Percentiles rank a stretch among this genome's conserved stretches.
These are phyloP conservation scores for Neomicropteryx cornuta DNA, from an alignment of 1,140 invertebrate species.

Conservation along the genomic window DNA sequence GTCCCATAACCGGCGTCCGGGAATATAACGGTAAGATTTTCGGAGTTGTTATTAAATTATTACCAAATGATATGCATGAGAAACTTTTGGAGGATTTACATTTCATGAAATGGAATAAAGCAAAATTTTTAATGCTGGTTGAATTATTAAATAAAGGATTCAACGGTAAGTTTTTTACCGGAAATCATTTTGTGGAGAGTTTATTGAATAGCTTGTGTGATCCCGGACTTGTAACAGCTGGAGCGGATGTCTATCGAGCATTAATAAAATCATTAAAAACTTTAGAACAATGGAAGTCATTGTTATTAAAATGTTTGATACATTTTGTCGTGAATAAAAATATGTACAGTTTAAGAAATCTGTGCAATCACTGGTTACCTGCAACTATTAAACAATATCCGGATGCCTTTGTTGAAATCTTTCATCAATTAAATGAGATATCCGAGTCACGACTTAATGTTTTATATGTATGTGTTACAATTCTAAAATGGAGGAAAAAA, in stretches of 20 bases:
- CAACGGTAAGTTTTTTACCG: no score
- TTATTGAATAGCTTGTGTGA: constrained; percentile 29
- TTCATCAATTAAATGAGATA: constrained; percentile 8
- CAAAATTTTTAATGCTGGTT: constrained; percentile 32
- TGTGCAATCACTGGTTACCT: constrained; percentile 33
- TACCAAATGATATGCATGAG: constrained; percentile 17
- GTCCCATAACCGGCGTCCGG: constrained; percentile 32
- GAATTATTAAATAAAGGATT: constrained; percentile 27
- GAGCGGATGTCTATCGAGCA: constrained; percentile 33
- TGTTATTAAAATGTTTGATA: constrained; percentile 21
- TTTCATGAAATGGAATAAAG: constrained; percentile 35
- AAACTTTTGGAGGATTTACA: constrained; percentile 24
- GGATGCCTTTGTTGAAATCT: constrained; percentile 16
- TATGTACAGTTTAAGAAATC: constrained; percentile 26
- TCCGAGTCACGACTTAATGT: constrained; percentile 14
- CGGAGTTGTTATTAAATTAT: constrained; percentile 17
- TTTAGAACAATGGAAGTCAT: constrained; percentile 22
- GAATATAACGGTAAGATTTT: constrained; percentile 30
- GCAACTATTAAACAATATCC: constrained; percentile 32
- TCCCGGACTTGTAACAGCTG: constrained; percentile 31
- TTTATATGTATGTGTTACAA: constrained; percentile 22
- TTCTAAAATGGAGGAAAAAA: constrained; percentile 30
- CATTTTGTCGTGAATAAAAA: constrained; percentile 17
- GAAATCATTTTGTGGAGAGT: constrained; percentile 26
- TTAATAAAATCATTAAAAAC: constrained; percentile 25